Evolutionary conservation across 2,888 invertebrate species (phyloP).

Genomic region (Clusia tigrina): DNA sequence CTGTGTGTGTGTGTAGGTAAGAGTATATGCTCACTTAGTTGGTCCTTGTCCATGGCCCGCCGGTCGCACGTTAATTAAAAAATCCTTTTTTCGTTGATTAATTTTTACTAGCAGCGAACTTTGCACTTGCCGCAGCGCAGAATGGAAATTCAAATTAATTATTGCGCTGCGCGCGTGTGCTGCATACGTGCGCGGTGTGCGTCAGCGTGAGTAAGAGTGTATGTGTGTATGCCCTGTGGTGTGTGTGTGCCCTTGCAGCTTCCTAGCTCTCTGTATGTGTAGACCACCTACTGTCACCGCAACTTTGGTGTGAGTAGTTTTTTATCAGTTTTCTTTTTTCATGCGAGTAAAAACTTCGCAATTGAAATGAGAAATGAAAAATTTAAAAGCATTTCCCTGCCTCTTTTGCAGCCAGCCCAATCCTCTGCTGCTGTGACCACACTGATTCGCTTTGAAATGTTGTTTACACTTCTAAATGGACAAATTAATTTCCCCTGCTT

Average conservation of each 20-base stretch:
- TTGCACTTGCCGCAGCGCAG: not conserved
- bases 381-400: not conserved
- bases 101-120: constrained; percentile 6
- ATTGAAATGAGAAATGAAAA: not conserved
- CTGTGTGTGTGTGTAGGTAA: not conserved
- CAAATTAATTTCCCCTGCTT: too few relatives aligned
- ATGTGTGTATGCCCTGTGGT: not conserved
- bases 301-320: not conserved
- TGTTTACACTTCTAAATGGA: too few relatives aligned
- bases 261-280: not conserved
- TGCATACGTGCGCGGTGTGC: not conserved
- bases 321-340: not conserved
- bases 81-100: constrained; percentile 15
- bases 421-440: too few relatives aligned
- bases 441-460: too few relatives aligned
- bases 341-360: too few relatives aligned
- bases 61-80: constrained; percentile 16
- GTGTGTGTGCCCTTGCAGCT: not conserved
- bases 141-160: constrained; percentile 22
- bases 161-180: constrained; percentile 13
- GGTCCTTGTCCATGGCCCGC: not conserved
- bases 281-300: constrained; percentile 5
- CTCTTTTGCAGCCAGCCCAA: too few relatives aligned
- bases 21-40: not conserved
- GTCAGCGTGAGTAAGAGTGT: not conserved